Evolutionary conservation across 2,797 vertebrate species (phyloP), one percentile per base, ranked within the genome.

Genomic region (Anomalospiza imberbis): DNA sequence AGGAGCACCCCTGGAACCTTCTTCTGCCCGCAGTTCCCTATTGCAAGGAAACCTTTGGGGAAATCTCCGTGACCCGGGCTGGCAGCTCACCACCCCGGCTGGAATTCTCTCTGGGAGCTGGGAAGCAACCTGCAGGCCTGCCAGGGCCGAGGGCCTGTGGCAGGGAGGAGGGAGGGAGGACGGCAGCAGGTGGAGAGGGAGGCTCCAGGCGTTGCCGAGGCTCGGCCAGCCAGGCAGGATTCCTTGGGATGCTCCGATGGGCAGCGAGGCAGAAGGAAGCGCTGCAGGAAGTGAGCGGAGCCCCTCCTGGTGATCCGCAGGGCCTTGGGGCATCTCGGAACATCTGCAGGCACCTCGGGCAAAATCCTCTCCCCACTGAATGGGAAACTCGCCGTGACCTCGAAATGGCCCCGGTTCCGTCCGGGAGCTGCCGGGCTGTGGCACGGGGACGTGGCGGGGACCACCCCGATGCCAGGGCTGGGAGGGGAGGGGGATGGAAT

Each of bases 341-440:
- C 93, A 95, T 34, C 95, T 95, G 95, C 91, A 90, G 91, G 3
- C 86, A 91, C 93, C 93, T 88, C 79, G 25, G 93, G 93, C 93
- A 48, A 90, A 91, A 93, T 71, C 32, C 74, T 34, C 22, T 76
- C 85, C 74, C 53, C 3, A 0, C 71, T 26, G 29, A 42, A 45
- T 5, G 78, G 54, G 44, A 54, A 51, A 76, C 17, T 4, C 7
- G 25, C 65, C 0, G 17, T 40, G 88, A 83, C 77, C 92, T 83
- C 8, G 0, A 65, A 89, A 83, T 0, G 63, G 62, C 51, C 70
- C 10, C 25, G 13, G 11, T 19, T 31, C 3, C 0, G 1, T 11
- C 82, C 8, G 1, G n/a, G 66, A 7, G 51, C n/a, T 6, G 40
- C 34, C 0, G 3, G 76, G 47, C 42, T 14, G 47, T 0, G 55